A percentile compares a stretch with the other conserved stretches of the same genome.
These are phyloP conservation scores for Rhabdornis inornatus DNA, from an alignment of 2,113 vertebrate genomes.

Conservation along the genomic window DNA sequence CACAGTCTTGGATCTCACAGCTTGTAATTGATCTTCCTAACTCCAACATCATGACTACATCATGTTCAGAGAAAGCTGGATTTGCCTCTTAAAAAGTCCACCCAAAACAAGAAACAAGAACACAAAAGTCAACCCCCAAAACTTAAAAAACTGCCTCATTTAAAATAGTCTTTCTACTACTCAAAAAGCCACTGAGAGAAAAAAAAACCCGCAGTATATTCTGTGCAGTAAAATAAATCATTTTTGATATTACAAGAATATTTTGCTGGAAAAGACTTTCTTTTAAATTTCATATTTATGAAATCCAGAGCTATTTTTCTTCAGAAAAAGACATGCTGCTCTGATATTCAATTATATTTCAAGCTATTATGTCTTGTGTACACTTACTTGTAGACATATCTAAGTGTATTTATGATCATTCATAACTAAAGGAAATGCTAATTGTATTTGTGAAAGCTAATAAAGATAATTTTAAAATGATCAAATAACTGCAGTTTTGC, in stretches of 20 bases:
- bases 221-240: not conserved
- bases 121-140: fast-evolving
- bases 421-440: not conserved
- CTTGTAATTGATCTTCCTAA: not conserved
- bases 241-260: not conserved
- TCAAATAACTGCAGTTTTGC: not conserved
- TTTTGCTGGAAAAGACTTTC: not conserved
- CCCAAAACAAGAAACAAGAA: not conserved
- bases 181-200: not conserved
- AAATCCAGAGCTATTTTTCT: not conserved
- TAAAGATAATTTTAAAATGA: not conserved
- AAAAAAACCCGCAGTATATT: not conserved
- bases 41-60: not conserved
- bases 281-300: not conserved
- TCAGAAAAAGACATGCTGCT: not conserved
- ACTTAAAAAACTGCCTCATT: not conserved
- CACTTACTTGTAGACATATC: not conserved
- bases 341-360: not conserved
- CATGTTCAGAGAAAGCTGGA: not conserved
- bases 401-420: not conserved
- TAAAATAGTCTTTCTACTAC: not conserved
- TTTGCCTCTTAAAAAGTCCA: not conserved
- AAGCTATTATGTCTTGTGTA: not conserved
- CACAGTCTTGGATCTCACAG: not conserved
- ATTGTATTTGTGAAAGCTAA: not conserved